Conservation (phyloP, 2,797 vertebrate species). For the Fringilla coelebs region DNA sequence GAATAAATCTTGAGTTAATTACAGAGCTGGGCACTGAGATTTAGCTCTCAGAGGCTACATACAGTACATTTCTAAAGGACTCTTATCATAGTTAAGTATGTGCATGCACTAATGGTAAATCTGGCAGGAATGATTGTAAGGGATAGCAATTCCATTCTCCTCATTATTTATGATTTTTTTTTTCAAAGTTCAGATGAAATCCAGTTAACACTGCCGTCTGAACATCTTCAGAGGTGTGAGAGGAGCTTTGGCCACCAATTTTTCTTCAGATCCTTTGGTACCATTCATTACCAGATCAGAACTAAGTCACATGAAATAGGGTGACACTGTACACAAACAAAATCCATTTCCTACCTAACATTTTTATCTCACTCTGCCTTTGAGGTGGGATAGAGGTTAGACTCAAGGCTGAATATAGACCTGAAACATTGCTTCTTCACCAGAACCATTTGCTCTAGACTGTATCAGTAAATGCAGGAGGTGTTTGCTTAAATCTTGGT, state of each 20-base stretch:
- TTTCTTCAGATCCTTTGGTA: neutral
- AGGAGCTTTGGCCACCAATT: neutral
- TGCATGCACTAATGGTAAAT: neutral
- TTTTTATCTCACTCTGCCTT: neutral
- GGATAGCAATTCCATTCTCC: neutral
- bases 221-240: neutral
- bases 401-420: neutral
- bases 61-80: conserved; percentile 5
- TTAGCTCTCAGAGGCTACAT: conserved; percentile 10
- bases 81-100: neutral
- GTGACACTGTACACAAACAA: neutral
- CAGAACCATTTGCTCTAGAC: neutral
- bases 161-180: neutral
- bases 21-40: conserved; percentile 1
- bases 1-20: conserved; percentile 65
- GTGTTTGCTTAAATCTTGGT: neutral
- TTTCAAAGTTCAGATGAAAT: neutral
- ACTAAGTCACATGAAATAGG: neutral
- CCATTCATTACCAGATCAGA: neutral
- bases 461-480: neutral
- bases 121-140: neutral
- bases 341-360: neutral
- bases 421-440: neutral
- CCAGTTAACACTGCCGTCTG: neutral
- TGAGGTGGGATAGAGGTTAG: neutral